These are phyloP conservation scores for Nephrotoma guestfalica DNA, from an alignment of 2,888 invertebrate genomes.

Conservation along the genomic window DNA sequence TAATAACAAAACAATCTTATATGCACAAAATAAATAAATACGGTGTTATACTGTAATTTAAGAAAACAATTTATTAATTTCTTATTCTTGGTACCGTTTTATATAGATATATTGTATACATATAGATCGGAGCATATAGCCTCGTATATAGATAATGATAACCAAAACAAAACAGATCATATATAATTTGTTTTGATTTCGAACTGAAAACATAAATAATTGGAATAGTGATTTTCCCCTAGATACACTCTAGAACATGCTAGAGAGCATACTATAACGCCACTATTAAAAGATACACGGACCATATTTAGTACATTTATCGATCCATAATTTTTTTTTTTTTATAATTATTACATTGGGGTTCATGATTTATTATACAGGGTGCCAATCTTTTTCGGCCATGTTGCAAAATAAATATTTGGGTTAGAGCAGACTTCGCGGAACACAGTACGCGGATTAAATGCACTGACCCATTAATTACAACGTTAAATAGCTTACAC, in stretches of 20 bases:
- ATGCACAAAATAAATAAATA: background rate
- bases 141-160: background rate
- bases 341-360: no score
- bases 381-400: no score
- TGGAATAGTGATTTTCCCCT: background rate
- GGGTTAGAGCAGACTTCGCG: no score
- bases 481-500: no score
- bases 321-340: background rate
- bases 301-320: background rate
- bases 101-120: background rate
- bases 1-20: background rate
- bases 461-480: background rate
- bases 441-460: background rate
- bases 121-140: background rate
- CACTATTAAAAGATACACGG: background rate
- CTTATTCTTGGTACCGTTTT: background rate
- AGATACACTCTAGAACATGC: background rate
- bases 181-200: background rate
- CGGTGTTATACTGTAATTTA: background rate
- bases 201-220: background rate
- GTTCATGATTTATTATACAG: no score
- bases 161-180: background rate
- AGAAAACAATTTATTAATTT: background rate
- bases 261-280: background rate
- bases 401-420: no score